These are phyloP conservation scores for Pelobates fuscus DNA, from an alignment of 2,113 vertebrate genomes.

Conservation along the genomic window DNA sequence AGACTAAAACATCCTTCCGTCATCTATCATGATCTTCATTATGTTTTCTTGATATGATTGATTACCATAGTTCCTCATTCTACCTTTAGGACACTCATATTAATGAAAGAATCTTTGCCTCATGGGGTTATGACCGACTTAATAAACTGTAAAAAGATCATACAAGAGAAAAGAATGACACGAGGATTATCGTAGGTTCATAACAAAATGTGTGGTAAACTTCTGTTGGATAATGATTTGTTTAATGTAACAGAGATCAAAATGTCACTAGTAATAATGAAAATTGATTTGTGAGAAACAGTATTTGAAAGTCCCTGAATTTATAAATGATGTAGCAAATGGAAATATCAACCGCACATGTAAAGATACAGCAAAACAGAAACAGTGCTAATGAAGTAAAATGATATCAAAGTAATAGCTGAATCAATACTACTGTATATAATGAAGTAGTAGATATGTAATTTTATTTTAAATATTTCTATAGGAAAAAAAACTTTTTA, in stretches of 20 bases:
- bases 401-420: too few species aligned
- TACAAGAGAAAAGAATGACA: slow-evolving; percentile 32
- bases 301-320: background rate
- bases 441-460: too few species aligned
- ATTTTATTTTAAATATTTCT: too few species aligned
- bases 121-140: slow-evolving; percentile 34
- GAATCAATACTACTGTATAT: too few species aligned
- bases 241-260: background rate
- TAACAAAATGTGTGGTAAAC: slow-evolving; percentile 1
- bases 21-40: slow-evolving; percentile 40
- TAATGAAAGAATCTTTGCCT: slow-evolving; percentile 51
- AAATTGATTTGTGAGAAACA: background rate
- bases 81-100: slow-evolving; percentile 42
- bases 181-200: background rate
- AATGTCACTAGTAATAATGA: background rate
- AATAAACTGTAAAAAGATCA: slow-evolving; percentile 39
- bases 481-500: too few species aligned
- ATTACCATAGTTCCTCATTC: slow-evolving; percentile 10
- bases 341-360: background rate
- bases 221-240: background rate
- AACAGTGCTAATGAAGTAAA: background rate
- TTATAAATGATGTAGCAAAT: background rate
- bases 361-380: background rate
- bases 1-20: slow-evolving; percentile 13
- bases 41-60: slow-evolving; percentile 27